These are phyloP conservation scores for Eira barbara DNA, from an alignment of 2,113 vertebrate species.

Conservation along the genomic window DNA sequence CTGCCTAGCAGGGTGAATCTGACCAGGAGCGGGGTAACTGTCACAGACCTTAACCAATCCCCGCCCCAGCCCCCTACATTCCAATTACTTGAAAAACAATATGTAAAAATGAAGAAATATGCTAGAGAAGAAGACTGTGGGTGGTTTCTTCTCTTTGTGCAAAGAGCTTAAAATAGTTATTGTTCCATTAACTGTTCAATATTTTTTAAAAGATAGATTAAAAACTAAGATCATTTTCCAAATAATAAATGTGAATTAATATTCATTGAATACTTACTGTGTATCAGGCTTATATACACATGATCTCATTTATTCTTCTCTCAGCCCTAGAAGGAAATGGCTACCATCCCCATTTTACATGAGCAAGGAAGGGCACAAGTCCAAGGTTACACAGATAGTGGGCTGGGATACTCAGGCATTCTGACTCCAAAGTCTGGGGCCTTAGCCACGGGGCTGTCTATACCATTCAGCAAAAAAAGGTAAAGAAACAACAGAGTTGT, in stretches of 20 bases:
- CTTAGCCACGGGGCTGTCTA: not conserved
- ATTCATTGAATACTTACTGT: not conserved
- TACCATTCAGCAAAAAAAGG: not conserved
- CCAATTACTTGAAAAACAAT: not conserved
- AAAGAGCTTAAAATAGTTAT: not conserved
- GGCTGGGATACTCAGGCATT: not conserved
- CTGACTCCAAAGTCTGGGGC: not conserved
- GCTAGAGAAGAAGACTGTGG: not conserved
- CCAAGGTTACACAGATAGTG: not conserved
- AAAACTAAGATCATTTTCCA: not conserved
- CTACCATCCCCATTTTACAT: not conserved
- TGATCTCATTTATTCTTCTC: not conserved
- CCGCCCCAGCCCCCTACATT: not conserved
- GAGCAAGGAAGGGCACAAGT: not conserved
- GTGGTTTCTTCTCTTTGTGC: not conserved
- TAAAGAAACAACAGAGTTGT: not conserved
- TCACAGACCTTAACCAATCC: not conserved
- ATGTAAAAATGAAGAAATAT: not conserved
- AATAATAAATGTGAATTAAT: slow-evolving; percentile 28
- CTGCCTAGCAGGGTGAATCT: not conserved
- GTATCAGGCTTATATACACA: not conserved
- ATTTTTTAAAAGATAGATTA: not conserved
- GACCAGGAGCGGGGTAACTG: not conserved
- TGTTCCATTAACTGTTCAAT: not conserved
- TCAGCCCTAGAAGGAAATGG: not conserved